Evolutionary conservation across 92 coral and sea anemone species (phyloP).

Genomic region (Parazoanthus darwini): DNA sequence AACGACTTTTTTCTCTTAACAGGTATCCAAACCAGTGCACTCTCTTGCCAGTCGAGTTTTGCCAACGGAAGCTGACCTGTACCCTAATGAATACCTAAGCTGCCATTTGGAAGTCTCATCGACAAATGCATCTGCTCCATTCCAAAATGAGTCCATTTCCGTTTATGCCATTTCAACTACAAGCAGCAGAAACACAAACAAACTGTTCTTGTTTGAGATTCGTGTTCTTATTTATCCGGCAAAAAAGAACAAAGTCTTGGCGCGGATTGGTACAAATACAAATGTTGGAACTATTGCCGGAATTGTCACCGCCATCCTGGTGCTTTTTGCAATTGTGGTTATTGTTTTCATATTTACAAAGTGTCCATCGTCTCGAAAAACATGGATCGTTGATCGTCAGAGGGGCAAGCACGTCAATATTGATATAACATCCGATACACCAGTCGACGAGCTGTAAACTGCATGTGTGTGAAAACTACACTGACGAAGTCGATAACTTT

Average conservation of each 20-base stretch:
- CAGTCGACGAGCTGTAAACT: slow-evolving; percentile 11
- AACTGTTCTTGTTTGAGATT: slow-evolving; percentile 1
- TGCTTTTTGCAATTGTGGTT: neutral
- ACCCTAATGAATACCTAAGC: neutral
- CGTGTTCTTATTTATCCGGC: neutral
- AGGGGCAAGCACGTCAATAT: slow-evolving; percentile 2
- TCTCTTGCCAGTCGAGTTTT: neutral
- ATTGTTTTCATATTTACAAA: neutral
- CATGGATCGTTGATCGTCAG: neutral
- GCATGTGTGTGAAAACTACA: too few relatives aligned
- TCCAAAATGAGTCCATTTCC: neutral
- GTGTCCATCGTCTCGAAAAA: neutral
- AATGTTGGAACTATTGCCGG: neutral
- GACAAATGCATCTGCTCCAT: neutral
- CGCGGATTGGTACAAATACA: neutral
- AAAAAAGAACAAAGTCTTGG: neutral
- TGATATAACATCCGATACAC: neutral
- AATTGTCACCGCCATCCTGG: neutral
- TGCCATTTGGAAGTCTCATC: slow-evolving; percentile 9
- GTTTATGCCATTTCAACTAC: neutral
- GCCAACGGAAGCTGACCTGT: neutral
- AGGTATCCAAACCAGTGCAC: neutral
- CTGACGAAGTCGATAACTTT: too few relatives aligned
- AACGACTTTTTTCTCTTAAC: neutral
- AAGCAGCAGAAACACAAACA: slow-evolving; percentile 1